Percentiles rank a stretch among this genome's conserved stretches.
Conservation (phyloP, 2,113 vertebrate species). For the Cavia aperea region DNA sequence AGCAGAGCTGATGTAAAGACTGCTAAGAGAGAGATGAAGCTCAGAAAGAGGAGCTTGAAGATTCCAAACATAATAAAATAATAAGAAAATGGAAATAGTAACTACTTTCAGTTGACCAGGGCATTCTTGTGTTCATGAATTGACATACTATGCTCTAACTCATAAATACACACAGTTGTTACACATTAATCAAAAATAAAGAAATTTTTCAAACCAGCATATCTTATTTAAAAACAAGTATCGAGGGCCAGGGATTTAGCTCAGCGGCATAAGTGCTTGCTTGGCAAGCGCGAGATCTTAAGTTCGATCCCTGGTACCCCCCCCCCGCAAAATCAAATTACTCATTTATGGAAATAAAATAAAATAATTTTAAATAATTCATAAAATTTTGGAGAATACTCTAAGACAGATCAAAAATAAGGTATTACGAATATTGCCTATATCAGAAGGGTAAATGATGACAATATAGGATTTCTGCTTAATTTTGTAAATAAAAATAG, state of each 20-base stretch:
- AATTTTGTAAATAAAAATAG: slow-evolving; percentile 9
- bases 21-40: no score
- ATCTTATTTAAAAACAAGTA: no score
- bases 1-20: no score
- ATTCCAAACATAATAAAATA: neutral
- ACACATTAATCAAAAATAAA: neutral
- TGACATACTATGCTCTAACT: neutral
- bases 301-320: no score
- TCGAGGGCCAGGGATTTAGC: no score
- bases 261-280: no score
- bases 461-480: neutral
- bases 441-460: neutral
- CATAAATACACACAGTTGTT: neutral
- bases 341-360: no score
- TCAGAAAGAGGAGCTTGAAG: neutral
- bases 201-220: no score
- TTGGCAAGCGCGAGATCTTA: no score
- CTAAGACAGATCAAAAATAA: neutral
- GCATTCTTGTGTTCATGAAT: no score
- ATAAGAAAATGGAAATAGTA: neutral
- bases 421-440: neutral
- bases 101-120: neutral
- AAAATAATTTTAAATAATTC: no score
- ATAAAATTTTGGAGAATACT: neutral
- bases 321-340: no score